A percentile compares a stretch with the other conserved stretches of the same genome.
Conservation (phyloP, 2,797 vertebrate species). For the Crenichthys baileyi region DNA sequence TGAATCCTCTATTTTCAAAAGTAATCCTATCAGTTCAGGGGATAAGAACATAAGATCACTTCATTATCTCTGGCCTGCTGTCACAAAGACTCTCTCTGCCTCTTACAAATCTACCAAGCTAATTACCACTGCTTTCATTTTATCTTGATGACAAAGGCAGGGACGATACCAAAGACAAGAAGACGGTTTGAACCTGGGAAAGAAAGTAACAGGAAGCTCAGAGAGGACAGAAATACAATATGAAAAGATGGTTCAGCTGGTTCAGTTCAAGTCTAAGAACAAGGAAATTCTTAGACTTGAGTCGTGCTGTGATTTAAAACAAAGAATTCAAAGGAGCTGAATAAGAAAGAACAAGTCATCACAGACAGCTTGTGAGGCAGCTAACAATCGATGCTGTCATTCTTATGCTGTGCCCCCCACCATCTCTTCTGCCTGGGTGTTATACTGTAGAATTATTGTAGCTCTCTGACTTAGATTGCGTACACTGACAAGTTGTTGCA, state of each 20-base stretch:
- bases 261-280: conserved; percentile 16
- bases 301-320: conserved; percentile 40
- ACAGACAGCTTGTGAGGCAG: conserved; percentile 38
- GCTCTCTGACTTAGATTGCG: conserved; percentile 19
- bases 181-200: neutral
- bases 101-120: conserved; percentile 46
- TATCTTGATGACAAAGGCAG: conserved; percentile 43
- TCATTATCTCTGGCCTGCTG: conserved; percentile 57
- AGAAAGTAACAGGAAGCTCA: neutral
- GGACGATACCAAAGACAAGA: conserved; percentile 8
- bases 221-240: conserved; percentile 1
- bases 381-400: conserved; percentile 52
- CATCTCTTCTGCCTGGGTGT: conserved; percentile 40
- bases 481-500: neutral
- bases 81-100: conserved; percentile 36
- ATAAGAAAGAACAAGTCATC: conserved; percentile 44
- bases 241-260: conserved; percentile 24
- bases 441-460: conserved; percentile 20
- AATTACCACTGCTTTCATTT: conserved; percentile 59
- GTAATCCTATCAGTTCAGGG: conserved; percentile 21
- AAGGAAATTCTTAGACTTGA: conserved; percentile 14
- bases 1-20: neutral
- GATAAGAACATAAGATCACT: conserved; percentile 41
- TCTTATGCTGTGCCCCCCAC: conserved; percentile 55
- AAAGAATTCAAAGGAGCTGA: conserved; percentile 31